Evolutionary conservation across 1,140 invertebrate species (phyloP).

Genomic region (Psix sp.): DNA sequence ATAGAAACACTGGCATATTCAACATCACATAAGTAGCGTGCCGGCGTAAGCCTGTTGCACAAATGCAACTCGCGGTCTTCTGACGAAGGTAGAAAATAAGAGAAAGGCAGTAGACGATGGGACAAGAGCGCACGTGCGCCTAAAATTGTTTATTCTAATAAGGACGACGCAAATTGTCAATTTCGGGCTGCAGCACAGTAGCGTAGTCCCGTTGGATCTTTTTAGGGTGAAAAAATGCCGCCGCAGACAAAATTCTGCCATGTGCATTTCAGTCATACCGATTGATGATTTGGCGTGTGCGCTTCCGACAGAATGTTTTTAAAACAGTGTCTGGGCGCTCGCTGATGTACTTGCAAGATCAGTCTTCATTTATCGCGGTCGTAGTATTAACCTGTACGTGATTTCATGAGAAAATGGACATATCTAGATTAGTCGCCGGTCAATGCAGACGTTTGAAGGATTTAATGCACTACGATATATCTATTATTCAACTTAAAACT

Average conservation of each 20-base stretch:
- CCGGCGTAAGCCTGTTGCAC: conserved; percentile 63
- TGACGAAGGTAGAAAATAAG: conserved; percentile 36
- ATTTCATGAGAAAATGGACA: conserved; percentile 42
- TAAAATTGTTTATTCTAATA: conserved; percentile 47
- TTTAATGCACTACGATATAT: conserved; percentile 39
- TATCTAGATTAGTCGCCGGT: conserved; percentile 48
- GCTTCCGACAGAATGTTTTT: conserved; percentile 32
- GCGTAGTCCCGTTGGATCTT: too few species aligned
- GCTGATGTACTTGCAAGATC: conserved; percentile 35
- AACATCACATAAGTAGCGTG: conserved; percentile 60
- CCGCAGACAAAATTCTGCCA: too few species aligned
- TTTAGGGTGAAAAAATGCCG: too few species aligned
- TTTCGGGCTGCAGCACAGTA: conserved; percentile 3
- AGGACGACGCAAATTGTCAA: conserved; percentile 33
- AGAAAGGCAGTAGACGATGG: conserved; percentile 14
- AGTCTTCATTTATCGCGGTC: conserved; percentile 50
- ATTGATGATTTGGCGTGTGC: conserved; percentile 40
- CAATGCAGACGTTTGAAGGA: conserved; percentile 35
- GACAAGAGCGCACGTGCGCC: conserved; percentile 4
- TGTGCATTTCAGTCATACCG: conserved; percentile 30
- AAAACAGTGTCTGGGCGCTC: conserved; percentile 34
- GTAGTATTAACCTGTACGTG: conserved; percentile 49
- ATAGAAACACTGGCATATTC: conserved; percentile 60
- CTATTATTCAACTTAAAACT: conserved; percentile 33
- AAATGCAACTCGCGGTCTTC: conserved; percentile 54